These are phyloP conservation scores for Nebria brevicollis DNA, from an alignment of 2,888 invertebrate genomes.

Conservation along the genomic window DNA sequence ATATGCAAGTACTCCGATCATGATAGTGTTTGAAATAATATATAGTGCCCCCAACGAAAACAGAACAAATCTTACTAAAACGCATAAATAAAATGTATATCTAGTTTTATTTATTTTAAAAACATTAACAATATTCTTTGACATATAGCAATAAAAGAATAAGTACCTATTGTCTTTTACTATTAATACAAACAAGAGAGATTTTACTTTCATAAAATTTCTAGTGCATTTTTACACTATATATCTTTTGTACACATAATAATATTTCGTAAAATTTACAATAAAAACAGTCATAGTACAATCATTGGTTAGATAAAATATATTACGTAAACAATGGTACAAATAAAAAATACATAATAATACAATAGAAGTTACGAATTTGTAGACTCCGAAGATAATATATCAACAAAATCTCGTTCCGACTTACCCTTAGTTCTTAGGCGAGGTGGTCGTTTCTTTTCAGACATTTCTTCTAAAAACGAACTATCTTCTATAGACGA, in stretches of 20 bases:
- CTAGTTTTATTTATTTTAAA: background rate
- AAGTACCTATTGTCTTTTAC: background rate
- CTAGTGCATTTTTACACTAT: conserved; percentile 2
- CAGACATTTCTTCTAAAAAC: conserved; percentile 53
- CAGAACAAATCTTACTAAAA: too few species aligned
- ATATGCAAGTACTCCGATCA: background rate
- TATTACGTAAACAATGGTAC: background rate
- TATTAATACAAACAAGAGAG: conserved; percentile 6
- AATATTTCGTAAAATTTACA: background rate
- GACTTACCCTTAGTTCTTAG: conserved; percentile 19
- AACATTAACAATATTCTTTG: background rate
- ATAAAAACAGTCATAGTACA: background rate
- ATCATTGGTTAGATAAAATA: conserved; percentile 1
- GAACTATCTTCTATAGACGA: conserved; percentile 58
- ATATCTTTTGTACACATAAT: conserved; percentile 8
- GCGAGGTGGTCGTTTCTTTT: conserved; percentile 47
- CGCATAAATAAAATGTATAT: background rate
- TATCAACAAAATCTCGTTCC: conserved; percentile 34
- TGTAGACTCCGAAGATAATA: conserved; percentile 31
- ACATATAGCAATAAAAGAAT: background rate
- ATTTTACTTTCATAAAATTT: conserved; percentile 26
- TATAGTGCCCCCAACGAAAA: too few species aligned
- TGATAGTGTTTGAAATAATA: background rate
- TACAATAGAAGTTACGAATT: conserved; percentile 21
- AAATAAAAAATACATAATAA: conserved; percentile 9